Percentiles rank a stretch among this genome's conserved stretches.
Evolutionary conservation across 2,797 vertebrate genomes (phyloP).

Genomic region (Lutjanus argentimaculatus): DNA sequence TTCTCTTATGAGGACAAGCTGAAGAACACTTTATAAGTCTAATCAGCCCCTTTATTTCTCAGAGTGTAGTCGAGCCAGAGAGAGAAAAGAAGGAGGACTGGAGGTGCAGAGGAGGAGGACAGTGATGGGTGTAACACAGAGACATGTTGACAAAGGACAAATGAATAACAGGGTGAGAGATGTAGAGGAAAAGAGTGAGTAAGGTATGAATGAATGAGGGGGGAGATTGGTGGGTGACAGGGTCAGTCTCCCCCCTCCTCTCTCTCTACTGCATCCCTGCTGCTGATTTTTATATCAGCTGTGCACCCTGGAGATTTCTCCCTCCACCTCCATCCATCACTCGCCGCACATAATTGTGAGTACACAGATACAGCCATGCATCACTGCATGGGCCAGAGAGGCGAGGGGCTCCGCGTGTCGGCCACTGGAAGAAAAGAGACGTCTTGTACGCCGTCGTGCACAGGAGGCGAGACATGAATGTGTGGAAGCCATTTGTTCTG

Average conservation of each 20-base stretch:
- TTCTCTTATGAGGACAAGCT: too few relatives aligned
- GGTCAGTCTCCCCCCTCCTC: conserved; percentile 11
- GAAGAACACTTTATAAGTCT: too few relatives aligned
- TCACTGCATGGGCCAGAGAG: conserved; percentile 62
- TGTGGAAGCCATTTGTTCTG: conserved; percentile 54
- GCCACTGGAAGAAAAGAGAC: conserved; percentile 34
- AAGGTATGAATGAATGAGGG: conserved; percentile 31
- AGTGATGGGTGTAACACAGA: conserved; percentile 6
- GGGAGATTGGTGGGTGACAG: conserved; percentile 4
- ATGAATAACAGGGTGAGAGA: conserved; percentile 25
- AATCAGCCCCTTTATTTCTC: too few relatives aligned
- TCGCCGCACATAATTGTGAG: conserved; percentile 75
- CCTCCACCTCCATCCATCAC: conserved; percentile 71
- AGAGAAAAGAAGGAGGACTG: background rate
- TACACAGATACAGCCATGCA: conserved; percentile 72
- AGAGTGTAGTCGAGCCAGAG: background rate
- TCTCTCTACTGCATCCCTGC: background rate
- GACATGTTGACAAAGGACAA: conserved; percentile 35
- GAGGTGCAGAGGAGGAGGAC: conserved; percentile 5
- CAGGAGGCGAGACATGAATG: conserved; percentile 29
- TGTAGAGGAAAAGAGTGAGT: conserved; percentile 9
- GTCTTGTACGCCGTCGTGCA: conserved; percentile 36
- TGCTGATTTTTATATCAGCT: conserved; percentile 74
- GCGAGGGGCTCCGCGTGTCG: conserved; percentile 6
- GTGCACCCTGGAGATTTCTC: conserved; percentile 57